Evolutionary conservation across 2,113 vertebrate species (phyloP).

Genomic region (Istiophorus platypterus): DNA sequence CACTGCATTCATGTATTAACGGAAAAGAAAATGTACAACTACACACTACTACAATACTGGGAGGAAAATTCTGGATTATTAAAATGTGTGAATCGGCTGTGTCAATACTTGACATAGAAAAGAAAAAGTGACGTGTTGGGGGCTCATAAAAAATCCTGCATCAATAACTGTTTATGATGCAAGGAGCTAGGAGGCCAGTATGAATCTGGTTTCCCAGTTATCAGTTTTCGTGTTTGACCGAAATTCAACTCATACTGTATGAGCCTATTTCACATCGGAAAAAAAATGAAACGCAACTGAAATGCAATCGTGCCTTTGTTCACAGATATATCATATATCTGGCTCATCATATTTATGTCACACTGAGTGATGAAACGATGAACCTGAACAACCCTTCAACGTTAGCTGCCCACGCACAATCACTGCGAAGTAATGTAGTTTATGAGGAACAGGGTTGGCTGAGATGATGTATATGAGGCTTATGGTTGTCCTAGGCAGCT

Average conservation of each 20-base stretch:
- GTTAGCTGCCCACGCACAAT: neutral
- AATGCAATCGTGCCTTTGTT: neutral
- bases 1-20: neutral
- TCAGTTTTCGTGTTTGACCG: neutral
- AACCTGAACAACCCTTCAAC: neutral
- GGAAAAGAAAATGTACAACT: neutral
- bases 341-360: neutral
- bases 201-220: neutral
- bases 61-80: neutral
- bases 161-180: neutral
- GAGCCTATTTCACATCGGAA: too few species aligned
- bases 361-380: neutral
- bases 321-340: neutral
- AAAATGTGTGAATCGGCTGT: neutral
- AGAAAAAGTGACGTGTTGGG: neutral
- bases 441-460: neutral
- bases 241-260: too few species aligned
- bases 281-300: neutral
- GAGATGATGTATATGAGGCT: constrained; percentile 19
- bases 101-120: neutral
- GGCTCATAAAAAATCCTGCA: neutral
- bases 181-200: neutral
- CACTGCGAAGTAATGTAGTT: neutral
- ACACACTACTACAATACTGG: neutral
- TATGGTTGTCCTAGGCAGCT: constrained; percentile 71